Evolutionary conservation across 2,797 vertebrate species (phyloP), one percentile per base, ranked within the genome.

Genomic region (Choloepus didactylus): DNA sequence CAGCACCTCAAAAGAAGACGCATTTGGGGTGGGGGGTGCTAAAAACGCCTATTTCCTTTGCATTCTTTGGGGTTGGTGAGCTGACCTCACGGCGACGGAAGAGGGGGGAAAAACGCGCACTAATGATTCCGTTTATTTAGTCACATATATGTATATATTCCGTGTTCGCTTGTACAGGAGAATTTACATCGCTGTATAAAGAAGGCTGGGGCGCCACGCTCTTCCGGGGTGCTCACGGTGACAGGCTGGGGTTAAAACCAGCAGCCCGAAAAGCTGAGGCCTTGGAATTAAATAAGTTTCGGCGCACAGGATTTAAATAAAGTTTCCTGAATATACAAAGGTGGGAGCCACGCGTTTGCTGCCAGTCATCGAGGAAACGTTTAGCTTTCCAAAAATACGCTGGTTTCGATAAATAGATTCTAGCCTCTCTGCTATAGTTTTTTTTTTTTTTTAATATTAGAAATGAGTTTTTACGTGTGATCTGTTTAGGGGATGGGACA

Each of bases 101-200:
- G 35, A 87, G 41, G 60, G 97, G 97, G 89, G 95, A 98, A 98
- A 98, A 93, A 98, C 96, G 98, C 97, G 92, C 98, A 97, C 96
- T 92, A 97, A 96, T 93, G 95, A 96, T 97, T 97, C 93, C 94
- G 94, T 98, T 98, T 98, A 98, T 98, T 98, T 98, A 98, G 98
- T 98, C 97, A 97, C 96, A 98, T 75, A 97, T 87, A 97, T 81
- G 96, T 95, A 97, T 98, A 96, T 97, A 98, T 98, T 98, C 97
- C 98, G 98, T 98, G 98, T 98, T 98, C 96, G 97, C 96, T 97
- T 97, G 98, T 98, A 98, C 98, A 98, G 98, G 98, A 98, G 98
- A 98, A 98, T 98, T 98, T 99, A 98, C 98, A 99, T 94, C 97
- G 97, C 98, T 93, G 98, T 98, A 97, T 98, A 98, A 98, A 98